A percentile compares a stretch with the other conserved stretches of the same genome.
Evolutionary conservation across 2,113 vertebrate species (phyloP).

Genomic region (Rousettus leschenaultii): DNA sequence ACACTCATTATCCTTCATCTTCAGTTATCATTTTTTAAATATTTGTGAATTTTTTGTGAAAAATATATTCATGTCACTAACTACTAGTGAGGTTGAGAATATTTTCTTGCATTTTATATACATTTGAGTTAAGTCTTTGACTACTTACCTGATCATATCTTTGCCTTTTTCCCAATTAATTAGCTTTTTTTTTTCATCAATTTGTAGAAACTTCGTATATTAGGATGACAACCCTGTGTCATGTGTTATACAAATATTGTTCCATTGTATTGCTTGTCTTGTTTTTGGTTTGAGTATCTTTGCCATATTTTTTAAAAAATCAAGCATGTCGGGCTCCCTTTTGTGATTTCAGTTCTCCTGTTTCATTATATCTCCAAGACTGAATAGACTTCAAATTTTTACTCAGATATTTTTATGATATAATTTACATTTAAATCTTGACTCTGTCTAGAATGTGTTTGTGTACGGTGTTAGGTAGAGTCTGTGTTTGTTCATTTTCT

Average conservation of each 20-base stretch:
- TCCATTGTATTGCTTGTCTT: not conserved
- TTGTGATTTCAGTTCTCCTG: not conserved
- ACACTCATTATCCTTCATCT: not conserved
- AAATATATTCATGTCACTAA: not conserved
- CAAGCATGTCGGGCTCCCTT: not conserved
- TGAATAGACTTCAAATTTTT: not conserved
- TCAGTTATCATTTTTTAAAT: not conserved
- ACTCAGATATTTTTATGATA: not conserved
- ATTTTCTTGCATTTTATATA: not conserved
- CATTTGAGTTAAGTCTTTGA: not conserved
- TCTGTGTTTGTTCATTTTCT: not conserved
- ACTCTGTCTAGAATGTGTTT: not conserved
- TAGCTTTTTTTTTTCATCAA: not conserved
- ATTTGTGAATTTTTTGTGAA: not conserved
- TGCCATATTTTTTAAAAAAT: not conserved
- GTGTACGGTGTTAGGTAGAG: not conserved
- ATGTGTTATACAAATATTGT: not conserved
- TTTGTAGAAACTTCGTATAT: not conserved
- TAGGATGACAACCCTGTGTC: not conserved
- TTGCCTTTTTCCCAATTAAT: not conserved
- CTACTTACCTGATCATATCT: not conserved
- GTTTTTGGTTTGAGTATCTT: not conserved
- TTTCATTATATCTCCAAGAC: not conserved
- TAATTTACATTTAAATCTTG: not conserved
- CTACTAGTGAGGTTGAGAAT: not conserved